phyloP scores from a whole-genome alignment of 2,797 vertebrate species.

The Coracias cyanogaster region DNA sequence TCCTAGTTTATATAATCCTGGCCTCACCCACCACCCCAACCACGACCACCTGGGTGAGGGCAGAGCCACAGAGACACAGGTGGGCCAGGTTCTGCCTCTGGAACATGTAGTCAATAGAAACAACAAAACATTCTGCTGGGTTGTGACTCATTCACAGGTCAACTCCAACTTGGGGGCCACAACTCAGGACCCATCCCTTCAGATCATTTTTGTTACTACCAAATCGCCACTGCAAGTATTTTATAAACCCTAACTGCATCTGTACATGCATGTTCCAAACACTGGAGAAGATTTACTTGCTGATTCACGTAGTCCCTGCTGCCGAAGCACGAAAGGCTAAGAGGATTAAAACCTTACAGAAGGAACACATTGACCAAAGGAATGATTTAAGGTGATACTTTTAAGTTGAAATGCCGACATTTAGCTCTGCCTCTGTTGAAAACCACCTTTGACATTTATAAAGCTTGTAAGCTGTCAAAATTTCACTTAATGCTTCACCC shows the following conservation, averaged over 20 bases:
- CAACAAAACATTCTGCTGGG: too few species aligned
- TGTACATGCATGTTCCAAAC: accelerated
- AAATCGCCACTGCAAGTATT: background rate
- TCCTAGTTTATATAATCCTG: too few species aligned
- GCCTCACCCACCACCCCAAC: too few species aligned
- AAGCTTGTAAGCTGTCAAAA: background rate
- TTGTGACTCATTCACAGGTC: too few species aligned
- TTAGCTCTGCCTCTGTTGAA: background rate
- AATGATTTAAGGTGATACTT: background rate
- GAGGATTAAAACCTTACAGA: background rate
- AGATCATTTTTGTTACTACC: background rate
- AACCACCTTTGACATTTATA: background rate
- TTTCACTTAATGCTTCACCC: background rate
- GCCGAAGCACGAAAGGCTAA: background rate
- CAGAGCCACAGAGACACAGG: too few species aligned
- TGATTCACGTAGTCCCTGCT: background rate
- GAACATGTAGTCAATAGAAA: too few species aligned
- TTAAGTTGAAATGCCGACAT: background rate
- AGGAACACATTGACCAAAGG: background rate
- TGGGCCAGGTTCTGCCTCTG: too few species aligned
- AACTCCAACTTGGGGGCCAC: too few species aligned
- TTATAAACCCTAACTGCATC: background rate
- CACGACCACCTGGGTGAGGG: too few species aligned
- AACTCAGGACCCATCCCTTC: too few species aligned
- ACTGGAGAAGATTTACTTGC: background rate